Evolutionary conservation across 2,888 invertebrate species (phyloP).

Genomic region (Piscicola geometra): DNA sequence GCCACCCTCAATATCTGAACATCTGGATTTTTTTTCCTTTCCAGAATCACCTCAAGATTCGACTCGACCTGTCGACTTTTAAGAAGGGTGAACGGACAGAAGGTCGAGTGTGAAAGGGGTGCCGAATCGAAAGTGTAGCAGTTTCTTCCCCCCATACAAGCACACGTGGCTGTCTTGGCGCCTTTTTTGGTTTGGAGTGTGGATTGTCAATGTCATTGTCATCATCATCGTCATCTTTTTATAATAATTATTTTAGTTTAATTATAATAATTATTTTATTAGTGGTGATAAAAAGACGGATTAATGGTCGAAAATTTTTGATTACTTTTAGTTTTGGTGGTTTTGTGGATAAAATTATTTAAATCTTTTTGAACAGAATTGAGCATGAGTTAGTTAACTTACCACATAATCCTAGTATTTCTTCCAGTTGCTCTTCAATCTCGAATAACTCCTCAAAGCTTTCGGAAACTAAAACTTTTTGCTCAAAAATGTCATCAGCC

Average conservation of each 20-base stretch:
- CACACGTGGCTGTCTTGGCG: background rate
- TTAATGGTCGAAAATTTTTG: too few species aligned
- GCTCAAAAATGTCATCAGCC: background rate
- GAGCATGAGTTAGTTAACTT: background rate
- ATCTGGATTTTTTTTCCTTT: background rate
- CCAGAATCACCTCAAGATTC: background rate
- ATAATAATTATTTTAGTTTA: too few species aligned
- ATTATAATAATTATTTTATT: too few species aligned
- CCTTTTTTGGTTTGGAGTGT: background rate
- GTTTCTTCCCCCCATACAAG: background rate
- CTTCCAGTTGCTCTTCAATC: background rate
- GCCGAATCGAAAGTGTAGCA: background rate
- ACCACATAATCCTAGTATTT: background rate
- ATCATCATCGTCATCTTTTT: too few species aligned
- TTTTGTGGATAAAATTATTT: too few species aligned
- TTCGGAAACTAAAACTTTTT: background rate
- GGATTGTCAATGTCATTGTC: too few species aligned
- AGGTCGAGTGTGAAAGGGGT: background rate
- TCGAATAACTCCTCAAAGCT: background rate
- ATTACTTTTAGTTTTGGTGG: too few species aligned
- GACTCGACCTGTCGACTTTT: too few species aligned
- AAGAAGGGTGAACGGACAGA: conserved; percentile 1
- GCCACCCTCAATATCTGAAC: background rate
- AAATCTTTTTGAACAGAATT: background rate
- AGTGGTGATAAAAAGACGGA: too few species aligned